These are phyloP conservation scores for Leptosomus discolor DNA, from an alignment of 2,113 vertebrate genomes.

Conservation along the genomic window DNA sequence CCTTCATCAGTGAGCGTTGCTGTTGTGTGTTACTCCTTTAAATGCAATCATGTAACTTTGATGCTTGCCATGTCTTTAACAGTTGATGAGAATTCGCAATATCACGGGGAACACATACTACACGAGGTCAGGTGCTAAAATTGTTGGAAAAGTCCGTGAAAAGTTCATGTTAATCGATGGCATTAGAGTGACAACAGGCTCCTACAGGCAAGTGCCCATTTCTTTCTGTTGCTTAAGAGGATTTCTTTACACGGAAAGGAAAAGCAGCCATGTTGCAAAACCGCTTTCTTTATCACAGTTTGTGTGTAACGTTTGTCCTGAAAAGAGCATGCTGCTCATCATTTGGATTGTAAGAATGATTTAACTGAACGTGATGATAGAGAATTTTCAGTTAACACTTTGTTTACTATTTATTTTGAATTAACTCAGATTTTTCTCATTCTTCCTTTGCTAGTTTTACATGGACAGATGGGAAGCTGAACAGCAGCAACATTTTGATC, in stretches of 20 bases:
- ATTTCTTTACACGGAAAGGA: neutral
- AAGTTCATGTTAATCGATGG: conserved; percentile 95
- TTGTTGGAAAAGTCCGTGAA: conserved; percentile 88
- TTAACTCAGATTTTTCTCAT: neutral
- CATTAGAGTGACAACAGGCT: conserved; percentile 89
- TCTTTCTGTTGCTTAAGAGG: neutral
- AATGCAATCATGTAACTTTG: neutral
- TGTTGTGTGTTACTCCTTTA: neutral
- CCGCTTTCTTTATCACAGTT: neutral
- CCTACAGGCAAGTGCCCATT: conserved; percentile 85
- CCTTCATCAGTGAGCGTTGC: neutral
- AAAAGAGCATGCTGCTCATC: neutral
- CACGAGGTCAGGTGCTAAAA: conserved; percentile 87
- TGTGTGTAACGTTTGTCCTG: neutral
- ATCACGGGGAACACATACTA: conserved; percentile 89
- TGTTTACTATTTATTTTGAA: neutral
- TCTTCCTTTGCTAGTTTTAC: conserved; percentile 81
- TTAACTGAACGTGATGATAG: neutral
- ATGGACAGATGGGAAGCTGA: conserved; percentile 93
- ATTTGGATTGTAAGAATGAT: neutral
- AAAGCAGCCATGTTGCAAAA: neutral
- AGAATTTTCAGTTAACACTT: neutral
- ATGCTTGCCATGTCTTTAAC: neutral
- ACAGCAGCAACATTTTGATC: conserved; percentile 92
- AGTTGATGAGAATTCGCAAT: conserved; percentile 88